These are phyloP conservation scores for Parnassius smintheus DNA, from an alignment of 2,888 invertebrate species.

Conservation along the genomic window DNA sequence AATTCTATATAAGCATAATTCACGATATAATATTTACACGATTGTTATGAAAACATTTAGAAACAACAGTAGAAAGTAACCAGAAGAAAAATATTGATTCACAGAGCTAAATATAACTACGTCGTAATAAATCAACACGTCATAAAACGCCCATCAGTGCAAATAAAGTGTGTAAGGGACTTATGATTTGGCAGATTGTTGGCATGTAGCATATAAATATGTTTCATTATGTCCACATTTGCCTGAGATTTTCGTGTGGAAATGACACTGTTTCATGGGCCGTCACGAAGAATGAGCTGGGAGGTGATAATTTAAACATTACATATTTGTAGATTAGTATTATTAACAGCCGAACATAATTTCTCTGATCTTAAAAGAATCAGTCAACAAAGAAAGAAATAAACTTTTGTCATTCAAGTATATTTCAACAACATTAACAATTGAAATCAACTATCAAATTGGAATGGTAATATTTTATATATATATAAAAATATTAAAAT, in stretches of 20 bases:
- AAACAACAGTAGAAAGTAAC: background rate
- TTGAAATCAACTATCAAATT: too few species aligned
- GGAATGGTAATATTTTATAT: too few species aligned
- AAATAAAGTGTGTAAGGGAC: constrained; percentile 44
- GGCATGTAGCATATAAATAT: constrained; percentile 56
- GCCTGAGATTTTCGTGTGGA: constrained; percentile 47
- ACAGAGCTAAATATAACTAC: background rate
- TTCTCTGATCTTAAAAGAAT: too few species aligned
- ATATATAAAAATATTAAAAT: too few species aligned
- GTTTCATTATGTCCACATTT: constrained; percentile 42
- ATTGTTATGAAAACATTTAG: too few species aligned
- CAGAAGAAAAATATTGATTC: background rate
- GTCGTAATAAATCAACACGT: constrained; percentile 12
- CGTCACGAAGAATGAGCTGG: constrained; percentile 31
- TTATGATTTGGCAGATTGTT: constrained; percentile 51
- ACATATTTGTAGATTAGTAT: background rate
- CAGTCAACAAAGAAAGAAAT: too few species aligned
- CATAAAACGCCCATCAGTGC: constrained; percentile 24
- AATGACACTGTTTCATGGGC: constrained; percentile 34
- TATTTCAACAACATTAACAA: too few species aligned
- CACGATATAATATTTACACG: too few species aligned
- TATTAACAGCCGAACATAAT: background rate
- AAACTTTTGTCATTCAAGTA: too few species aligned
- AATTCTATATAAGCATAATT: too few species aligned
- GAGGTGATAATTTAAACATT: constrained; percentile 4